These are phyloP conservation scores for Platalea minor DNA, from an alignment of 2,797 vertebrate genomes.

Conservation along the genomic window DNA sequence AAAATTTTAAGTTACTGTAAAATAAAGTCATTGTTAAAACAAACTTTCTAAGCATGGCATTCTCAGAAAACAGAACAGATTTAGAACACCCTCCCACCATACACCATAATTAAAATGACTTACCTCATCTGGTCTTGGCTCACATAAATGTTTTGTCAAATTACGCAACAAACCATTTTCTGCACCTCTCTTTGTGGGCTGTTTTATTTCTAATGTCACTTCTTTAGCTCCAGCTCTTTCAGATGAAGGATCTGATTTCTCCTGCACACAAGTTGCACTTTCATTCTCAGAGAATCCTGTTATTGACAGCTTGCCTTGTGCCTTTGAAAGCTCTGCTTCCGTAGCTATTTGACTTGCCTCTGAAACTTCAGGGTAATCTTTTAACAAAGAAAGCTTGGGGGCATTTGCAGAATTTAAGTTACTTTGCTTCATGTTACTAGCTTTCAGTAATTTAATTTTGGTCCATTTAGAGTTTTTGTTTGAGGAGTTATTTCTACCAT, in stretches of 20 bases:
- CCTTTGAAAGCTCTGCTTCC: constrained; percentile 60
- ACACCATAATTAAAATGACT: constrained; percentile 49
- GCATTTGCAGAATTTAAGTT: constrained; percentile 72
- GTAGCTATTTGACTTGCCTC: constrained; percentile 20
- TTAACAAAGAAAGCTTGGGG: constrained; percentile 63
- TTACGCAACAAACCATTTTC: constrained; percentile 73
- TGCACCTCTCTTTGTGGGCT: constrained; percentile 42
- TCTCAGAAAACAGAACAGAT: neutral
- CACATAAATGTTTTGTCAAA: constrained; percentile 68
- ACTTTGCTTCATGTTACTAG: constrained; percentile 84
- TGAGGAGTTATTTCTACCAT: constrained; percentile 83
- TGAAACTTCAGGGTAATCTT: constrained; percentile 60
- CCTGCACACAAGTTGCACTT: constrained; percentile 35
- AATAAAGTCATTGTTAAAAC: neutral
- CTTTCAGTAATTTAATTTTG: constrained; percentile 92
- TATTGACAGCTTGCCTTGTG: constrained; percentile 46
- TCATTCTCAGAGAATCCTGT: constrained; percentile 40
- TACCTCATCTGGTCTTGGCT: constrained; percentile 77
- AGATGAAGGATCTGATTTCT: constrained; percentile 59
- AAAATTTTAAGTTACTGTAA: neutral
- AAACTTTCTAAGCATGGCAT: neutral
- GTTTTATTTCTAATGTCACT: constrained; percentile 41
- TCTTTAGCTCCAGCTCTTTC: constrained; percentile 61
- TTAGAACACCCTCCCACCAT: constrained; percentile 3
- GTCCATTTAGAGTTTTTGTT: constrained; percentile 92